Evolutionary conservation across 2,113 vertebrate species (phyloP).

Genomic region (Nothobranchius furzeri): DNA sequence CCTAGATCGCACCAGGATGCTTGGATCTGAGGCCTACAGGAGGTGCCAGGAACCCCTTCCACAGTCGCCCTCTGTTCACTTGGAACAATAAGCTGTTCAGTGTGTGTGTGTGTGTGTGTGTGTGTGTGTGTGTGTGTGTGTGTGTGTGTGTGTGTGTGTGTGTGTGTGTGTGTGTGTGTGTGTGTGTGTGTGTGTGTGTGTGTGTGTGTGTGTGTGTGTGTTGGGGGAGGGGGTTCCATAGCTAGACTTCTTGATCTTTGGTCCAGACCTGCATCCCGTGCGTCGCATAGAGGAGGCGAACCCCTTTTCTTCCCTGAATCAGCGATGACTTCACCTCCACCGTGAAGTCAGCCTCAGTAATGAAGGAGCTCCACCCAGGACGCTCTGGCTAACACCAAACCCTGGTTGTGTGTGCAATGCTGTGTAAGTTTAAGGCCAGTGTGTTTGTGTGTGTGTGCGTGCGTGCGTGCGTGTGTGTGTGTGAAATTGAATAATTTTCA

Average conservation of each 20-base stretch:
- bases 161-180: neutral
- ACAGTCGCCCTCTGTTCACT: conserved; percentile 76
- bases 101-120: conserved; percentile 23
- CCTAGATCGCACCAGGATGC: conserved; percentile 44
- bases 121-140: no score
- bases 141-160: no score
- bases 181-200: no score
- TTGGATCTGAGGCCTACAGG: conserved; percentile 60
- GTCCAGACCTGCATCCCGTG: neutral
- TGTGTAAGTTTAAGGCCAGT: no score
- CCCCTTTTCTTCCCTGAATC: conserved; percentile 10
- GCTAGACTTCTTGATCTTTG: neutral
- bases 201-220: no score
- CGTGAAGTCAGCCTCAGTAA: conserved; percentile 81
- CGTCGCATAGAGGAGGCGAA: neutral
- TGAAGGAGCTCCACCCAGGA: conserved; percentile 55
- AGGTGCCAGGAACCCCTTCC: conserved; percentile 75
- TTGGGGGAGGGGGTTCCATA: no score
- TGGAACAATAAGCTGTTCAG: conserved; percentile 72
- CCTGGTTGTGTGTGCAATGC: conserved; percentile 16
- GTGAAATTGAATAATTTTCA: no score
- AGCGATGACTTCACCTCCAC: conserved; percentile 69
- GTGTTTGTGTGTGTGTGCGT: no score
- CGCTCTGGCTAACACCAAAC: conserved; percentile 26
- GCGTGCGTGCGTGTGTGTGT: no score